Evolutionary conservation across 2,888 invertebrate genomes (phyloP), one percentile per base, ranked within the genome.

Genomic region (Herminia tarsipennalis): DNA sequence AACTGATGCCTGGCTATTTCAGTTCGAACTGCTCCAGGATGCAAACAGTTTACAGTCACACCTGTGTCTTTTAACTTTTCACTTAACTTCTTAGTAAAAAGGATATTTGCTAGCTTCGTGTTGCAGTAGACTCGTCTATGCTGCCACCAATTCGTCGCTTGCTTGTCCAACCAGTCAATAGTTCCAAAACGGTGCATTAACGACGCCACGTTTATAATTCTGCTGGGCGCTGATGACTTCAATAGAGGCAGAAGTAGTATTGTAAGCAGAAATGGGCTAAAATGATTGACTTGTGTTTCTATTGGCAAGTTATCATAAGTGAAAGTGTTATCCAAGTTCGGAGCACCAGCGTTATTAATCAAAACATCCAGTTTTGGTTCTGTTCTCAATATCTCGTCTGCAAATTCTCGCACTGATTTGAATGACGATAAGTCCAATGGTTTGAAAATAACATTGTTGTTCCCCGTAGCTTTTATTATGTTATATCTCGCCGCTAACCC

Each of bases 271-370:
- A 97, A 98, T 9, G 97, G 97, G 0, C 97, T 97, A 78, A 96
- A 96, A 73, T 98, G 95, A 80, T 98, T 98, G 1, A 97, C 95
- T 14, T 96, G 97, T 93, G 96, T 95, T 10, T 96, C 97, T 62
- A 94, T 82, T 67, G 98, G 97, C 38, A 98, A 83, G 1, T 95
- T 95, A 73, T 98, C 97, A 72, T 94, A 94, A 13, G 96, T 95
- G 45, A 93, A 91, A 16, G 92, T 92, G 46, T 93, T 93, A 13
- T 91, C 92, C 53, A 94, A 92, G 1, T 93, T 92, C 52, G 95
- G 93, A 0, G 94, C 95, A 2, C 97, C 97, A 1, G 97, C 97
- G 76, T 97, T 98, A 78, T 97, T 96, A 44, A 98, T 93, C 8
- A 98, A 83, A 6, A 97, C 94, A 78, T 97, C 94, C 30, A 98